These are phyloP conservation scores for Theocolax elegans DNA, from an alignment of 1,140 invertebrate genomes.

Conservation along the genomic window DNA sequence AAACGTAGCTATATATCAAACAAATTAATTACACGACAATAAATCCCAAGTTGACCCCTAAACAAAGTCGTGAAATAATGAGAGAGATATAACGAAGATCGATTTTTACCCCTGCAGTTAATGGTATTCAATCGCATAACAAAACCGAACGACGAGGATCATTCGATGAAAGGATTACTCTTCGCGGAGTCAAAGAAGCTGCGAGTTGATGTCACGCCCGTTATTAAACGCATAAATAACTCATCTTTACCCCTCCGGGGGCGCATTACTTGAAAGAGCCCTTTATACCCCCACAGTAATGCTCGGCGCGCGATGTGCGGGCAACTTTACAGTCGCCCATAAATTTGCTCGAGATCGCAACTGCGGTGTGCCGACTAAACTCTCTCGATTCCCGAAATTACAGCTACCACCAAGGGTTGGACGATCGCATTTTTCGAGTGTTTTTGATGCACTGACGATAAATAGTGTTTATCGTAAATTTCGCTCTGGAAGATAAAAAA, in stretches of 20 bases:
- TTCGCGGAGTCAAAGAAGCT: background rate
- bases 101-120: too few relatives aligned
- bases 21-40: constrained; percentile 13
- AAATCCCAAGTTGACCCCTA: background rate
- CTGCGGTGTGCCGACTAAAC: background rate
- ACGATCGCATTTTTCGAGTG: constrained; percentile 12
- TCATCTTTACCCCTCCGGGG: constrained; percentile 4
- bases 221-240: constrained; percentile 31
- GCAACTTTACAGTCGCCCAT: constrained; percentile 18
- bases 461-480: background rate
- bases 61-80: background rate
- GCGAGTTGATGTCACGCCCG: background rate
- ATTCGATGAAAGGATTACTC: constrained; percentile 13
- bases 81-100: background rate
- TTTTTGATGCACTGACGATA: background rate
- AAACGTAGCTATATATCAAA: constrained; percentile 18
- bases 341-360: too few relatives aligned
- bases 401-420: background rate
- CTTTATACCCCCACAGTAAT: background rate
- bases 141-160: background rate
- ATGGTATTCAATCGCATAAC: too few relatives aligned
- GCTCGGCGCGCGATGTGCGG: background rate
- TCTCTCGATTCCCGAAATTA: constrained; percentile 17
- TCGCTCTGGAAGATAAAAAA: too few relatives aligned
- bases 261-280: constrained; percentile 6